Base-by-base conservation (phyloP, 2,113 vertebrate genomes). In the Hipposideros armiger region DNA sequence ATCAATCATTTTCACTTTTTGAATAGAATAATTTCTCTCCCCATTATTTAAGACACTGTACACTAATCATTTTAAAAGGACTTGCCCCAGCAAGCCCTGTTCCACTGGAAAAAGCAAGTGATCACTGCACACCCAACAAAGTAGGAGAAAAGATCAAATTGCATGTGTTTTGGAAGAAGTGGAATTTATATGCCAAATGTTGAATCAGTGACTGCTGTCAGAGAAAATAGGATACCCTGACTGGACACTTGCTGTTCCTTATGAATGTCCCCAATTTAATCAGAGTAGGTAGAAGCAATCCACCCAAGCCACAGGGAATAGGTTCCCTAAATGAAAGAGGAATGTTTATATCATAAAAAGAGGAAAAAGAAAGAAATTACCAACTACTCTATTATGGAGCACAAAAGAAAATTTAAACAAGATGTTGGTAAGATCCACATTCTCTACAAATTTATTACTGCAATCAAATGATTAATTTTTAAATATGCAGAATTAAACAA, bases 1-100 rank as follows among this genome's bases (percentile, higher is more conserved):
- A 90, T 90, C 67, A 73, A 52, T 93, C 36, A 81, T 83, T 94
- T 70, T 81, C n/a, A 86, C 15, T 50, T 73, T 88, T 87, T 82
- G n/a, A 93, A 32, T 67, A 91, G 40, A 40, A 60, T 69, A 66
- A 78, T 17, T 78, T 91, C 11, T 83, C 13, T 89, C 82, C 2
- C 26, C 83, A 40, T 64, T 56, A 56, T 87, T 26, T 95, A 62
- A 89, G 78, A 95, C 24, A 89, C 20, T 69, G 28, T 54, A 28
- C 40, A 80, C 87, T 87, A 87, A 76, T 70, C 62, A 94, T 66
- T 17, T 3, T 19, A 90, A 84, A 74, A 81, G 36, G 20, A 67
- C 42, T 72, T 42, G 64, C 8, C 32, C 11, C 14, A 86, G 56
- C 60, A 95, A 77, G 45, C 15, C 9, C 20, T 66, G 20, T 24